These are phyloP conservation scores for Troglohyphantes excavatus DNA, from an alignment of 2,888 invertebrate genomes.

Conservation along the genomic window DNA sequence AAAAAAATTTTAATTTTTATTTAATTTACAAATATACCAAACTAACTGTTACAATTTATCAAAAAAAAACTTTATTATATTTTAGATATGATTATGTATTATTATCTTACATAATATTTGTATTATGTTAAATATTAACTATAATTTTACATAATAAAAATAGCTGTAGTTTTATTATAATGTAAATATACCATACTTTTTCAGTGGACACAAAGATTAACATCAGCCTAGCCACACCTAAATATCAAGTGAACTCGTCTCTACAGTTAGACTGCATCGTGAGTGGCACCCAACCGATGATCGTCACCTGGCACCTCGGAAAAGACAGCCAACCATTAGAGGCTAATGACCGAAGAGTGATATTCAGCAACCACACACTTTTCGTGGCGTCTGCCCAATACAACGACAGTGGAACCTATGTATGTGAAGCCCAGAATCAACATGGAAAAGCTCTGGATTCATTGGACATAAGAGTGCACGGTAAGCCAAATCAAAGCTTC, in stretches of 20 bases:
- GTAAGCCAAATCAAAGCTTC: constrained; percentile 84
- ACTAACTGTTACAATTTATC: too few relatives aligned
- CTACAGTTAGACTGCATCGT: constrained; percentile 82
- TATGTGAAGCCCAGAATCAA: constrained; percentile 91
- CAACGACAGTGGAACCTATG: constrained; percentile 90
- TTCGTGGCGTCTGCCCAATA: constrained; percentile 86
- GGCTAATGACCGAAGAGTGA: constrained; percentile 79
- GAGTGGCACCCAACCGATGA: constrained; percentile 81
- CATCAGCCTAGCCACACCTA: constrained; percentile 81
- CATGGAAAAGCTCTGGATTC: constrained; percentile 86
- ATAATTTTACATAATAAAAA: too few relatives aligned
- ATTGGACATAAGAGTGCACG: constrained; percentile 88
- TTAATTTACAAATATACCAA: too few relatives aligned
- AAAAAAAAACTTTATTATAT: too few relatives aligned
- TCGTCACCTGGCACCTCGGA: constrained; percentile 81
- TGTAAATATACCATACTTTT: constrained; percentile 66
- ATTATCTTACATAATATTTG: too few relatives aligned
- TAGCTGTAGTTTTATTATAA: too few relatives aligned
- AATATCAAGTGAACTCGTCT: constrained; percentile 81
- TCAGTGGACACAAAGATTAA: constrained; percentile 81
- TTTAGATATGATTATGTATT: too few relatives aligned
- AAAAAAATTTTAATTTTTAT: too few relatives aligned
- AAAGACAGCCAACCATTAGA: constrained; percentile 75
- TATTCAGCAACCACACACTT: constrained; percentile 86
- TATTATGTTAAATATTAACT: too few relatives aligned